Percentiles rank a stretch among this genome's conserved stretches.
Conservation (phyloP, 2,113 vertebrate genomes). For the Rattus rattus region DNA sequence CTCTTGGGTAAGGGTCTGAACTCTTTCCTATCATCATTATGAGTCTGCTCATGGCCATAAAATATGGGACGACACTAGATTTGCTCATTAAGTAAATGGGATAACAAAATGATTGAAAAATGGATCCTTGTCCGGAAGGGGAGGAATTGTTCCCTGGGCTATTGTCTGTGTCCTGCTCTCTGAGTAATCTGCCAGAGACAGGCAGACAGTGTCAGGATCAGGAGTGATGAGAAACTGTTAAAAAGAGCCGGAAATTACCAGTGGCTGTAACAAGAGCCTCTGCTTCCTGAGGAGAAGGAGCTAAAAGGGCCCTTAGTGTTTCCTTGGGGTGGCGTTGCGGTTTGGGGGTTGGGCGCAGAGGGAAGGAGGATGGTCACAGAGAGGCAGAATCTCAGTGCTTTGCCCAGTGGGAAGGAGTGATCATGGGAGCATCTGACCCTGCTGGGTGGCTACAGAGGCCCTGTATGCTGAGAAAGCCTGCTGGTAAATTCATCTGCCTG, state of each 20-base stretch:
- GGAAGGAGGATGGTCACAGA: not conserved
- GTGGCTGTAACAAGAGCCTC: not conserved
- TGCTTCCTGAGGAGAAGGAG: constrained; percentile 53
- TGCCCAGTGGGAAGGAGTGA: not conserved
- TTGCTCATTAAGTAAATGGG: constrained; percentile 77
- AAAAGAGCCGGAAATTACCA: constrained; percentile 66
- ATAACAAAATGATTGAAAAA: constrained; percentile 78
- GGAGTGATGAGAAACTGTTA: constrained; percentile 53
- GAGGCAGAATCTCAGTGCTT: not conserved
- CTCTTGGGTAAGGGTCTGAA: not conserved
- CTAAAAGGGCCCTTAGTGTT: not conserved
- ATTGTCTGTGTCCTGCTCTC: not conserved
- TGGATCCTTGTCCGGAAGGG: constrained; percentile 66
- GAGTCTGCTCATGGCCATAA: constrained; percentile 33
- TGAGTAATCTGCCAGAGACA: constrained; percentile 45
- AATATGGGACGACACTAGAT: constrained; percentile 56
- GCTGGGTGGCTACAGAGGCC: too few species aligned
- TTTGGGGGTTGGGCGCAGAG: not conserved
- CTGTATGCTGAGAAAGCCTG: not conserved
- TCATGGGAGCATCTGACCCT: not conserved
- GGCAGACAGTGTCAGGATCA: not conserved
- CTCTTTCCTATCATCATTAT: constrained; percentile 34
- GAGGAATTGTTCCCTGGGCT: constrained; percentile 35
- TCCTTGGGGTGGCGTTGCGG: not conserved
- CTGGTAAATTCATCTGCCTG: too few species aligned